Evolutionary conservation across 2,113 vertebrate genomes (phyloP).

Genomic region (Hippocampus guttulatus): DNA sequence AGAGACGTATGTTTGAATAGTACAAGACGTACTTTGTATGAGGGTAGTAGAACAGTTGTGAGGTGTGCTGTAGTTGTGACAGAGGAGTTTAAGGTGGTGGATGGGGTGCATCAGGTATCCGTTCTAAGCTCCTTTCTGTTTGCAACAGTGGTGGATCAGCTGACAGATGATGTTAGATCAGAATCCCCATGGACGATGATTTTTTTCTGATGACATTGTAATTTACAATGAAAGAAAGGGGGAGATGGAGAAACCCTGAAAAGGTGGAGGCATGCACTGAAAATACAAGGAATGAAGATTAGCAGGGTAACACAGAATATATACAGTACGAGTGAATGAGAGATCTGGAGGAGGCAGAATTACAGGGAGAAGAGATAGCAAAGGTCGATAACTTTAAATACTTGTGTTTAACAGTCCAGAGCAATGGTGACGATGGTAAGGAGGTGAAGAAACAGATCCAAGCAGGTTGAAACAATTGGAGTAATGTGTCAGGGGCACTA

Average conservation of each 20-base stretch:
- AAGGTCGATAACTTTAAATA: too few species aligned
- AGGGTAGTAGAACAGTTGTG: neutral
- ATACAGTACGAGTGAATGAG: too few species aligned
- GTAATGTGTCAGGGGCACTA: too few species aligned
- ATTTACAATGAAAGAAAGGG: neutral
- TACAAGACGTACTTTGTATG: neutral
- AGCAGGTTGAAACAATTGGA: too few species aligned
- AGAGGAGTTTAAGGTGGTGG: neutral
- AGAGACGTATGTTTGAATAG: neutral
- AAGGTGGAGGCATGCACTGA: too few species aligned
- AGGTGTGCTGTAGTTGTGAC: neutral
- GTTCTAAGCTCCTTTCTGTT: neutral
- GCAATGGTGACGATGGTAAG: too few species aligned
- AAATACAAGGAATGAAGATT: too few species aligned
- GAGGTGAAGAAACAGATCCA: too few species aligned
- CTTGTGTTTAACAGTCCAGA: too few species aligned
- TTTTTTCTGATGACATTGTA: neutral
- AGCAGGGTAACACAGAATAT: too few species aligned
- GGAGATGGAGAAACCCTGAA: neutral
- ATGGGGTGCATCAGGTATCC: neutral
- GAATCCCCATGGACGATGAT: neutral
- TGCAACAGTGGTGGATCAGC: neutral
- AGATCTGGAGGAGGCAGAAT: too few species aligned
- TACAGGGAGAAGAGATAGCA: too few species aligned
- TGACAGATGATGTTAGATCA: neutral